A percentile compares a stretch with the other conserved stretches of the same genome.
Conservation (phyloP, 53 echinoderm and acorn worm species). For the Apostichopus leukothele region DNA sequence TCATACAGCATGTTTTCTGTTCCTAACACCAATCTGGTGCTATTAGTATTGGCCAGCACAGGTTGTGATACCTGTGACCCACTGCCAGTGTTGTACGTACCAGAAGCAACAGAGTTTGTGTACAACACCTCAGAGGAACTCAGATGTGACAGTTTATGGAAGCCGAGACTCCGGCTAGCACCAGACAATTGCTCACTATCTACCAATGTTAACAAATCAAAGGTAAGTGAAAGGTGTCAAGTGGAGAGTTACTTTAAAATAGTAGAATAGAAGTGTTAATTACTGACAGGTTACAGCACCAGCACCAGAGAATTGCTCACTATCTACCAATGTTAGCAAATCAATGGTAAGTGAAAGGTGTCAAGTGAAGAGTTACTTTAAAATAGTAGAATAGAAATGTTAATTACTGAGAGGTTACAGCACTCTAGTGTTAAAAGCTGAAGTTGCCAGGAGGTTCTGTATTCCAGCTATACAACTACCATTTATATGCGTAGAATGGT, state of each 20-base stretch:
- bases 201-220: not conserved
- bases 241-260: too few relatives aligned
- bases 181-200: not conserved
- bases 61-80: not conserved
- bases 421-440: too few relatives aligned
- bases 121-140: not conserved
- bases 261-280: too few relatives aligned
- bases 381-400: too few relatives aligned
- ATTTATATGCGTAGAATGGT: too few relatives aligned
- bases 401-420: too few relatives aligned
- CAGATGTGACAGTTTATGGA: too few relatives aligned
- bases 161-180: not conserved
- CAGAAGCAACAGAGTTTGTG: not conserved
- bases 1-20: conserved; percentile 58
- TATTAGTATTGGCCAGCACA: conserved; percentile 47
- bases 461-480: too few relatives aligned
- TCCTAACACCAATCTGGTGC: conserved; percentile 65
- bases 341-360: not conserved
- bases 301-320: not conserved
- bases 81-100: not conserved
- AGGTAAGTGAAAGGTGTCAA: not conserved
- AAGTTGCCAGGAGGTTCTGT: too few relatives aligned
- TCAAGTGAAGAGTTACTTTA: too few relatives aligned
- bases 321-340: not conserved
- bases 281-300: too few relatives aligned